These are phyloP conservation scores for Capitulum mitella DNA, from an alignment of 2,888 invertebrate species.

Conservation along the genomic window DNA sequence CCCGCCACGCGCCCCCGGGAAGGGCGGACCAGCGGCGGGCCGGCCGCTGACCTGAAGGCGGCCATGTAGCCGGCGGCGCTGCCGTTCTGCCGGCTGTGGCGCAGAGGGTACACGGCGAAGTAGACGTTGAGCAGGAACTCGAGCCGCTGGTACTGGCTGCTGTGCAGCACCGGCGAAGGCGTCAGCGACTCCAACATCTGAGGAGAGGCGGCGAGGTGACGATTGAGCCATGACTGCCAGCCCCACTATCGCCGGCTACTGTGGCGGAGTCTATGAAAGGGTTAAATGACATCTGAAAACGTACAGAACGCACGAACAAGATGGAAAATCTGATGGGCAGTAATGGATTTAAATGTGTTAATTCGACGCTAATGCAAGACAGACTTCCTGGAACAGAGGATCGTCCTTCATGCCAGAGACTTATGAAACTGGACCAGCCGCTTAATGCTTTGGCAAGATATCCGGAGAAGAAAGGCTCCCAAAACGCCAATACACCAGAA, in stretches of 20 bases:
- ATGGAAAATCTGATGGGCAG: too few species aligned
- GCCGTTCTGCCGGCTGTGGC: constrained; percentile 30
- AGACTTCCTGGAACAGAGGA: too few species aligned
- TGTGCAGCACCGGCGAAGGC: constrained; percentile 15
- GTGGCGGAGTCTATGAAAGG: neutral
- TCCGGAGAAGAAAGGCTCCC: too few species aligned
- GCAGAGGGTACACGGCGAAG: constrained; percentile 32
- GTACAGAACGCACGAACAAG: neutral
- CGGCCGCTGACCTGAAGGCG: constrained; percentile 12
- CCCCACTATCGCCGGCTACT: too few species aligned
- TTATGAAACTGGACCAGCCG: too few species aligned
- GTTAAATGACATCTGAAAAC: neutral
- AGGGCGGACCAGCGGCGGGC: too few species aligned
- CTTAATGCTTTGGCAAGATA: too few species aligned
- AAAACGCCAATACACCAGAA: too few species aligned
- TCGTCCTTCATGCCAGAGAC: too few species aligned
- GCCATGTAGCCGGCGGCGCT: constrained; percentile 16
- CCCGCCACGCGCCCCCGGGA: too few species aligned
- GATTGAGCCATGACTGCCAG: too few species aligned
- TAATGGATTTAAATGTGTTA: neutral
- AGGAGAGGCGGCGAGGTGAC: too few species aligned
- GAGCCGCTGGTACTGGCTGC: constrained; percentile 27
- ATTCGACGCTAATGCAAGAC: neutral
- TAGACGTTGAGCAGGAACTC: constrained; percentile 34
- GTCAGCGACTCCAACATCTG: constrained; percentile 29